A percentile compares a stretch with the other conserved stretches of the same genome.
phyloP scores from a whole-genome alignment of 2,888 invertebrate species.

The Polydesmus complanatus region DNA sequence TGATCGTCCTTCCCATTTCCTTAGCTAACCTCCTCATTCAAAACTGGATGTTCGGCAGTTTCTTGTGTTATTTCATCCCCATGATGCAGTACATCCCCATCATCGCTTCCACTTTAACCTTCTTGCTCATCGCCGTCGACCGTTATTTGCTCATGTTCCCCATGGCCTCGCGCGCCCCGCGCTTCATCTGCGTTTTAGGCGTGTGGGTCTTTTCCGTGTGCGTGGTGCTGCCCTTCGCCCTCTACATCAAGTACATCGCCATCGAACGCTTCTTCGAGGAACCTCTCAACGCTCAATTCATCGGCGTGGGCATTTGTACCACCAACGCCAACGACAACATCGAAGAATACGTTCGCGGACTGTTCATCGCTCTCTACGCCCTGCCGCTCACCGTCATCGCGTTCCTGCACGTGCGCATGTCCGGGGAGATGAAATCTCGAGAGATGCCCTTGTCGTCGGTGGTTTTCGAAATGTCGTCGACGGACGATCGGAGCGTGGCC shows the following conservation, averaged over 20 bases:
- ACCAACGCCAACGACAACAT: constrained; percentile 51
- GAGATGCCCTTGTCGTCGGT: constrained; percentile 7
- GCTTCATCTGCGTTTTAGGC: constrained; percentile 50
- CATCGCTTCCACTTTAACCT: constrained; percentile 54
- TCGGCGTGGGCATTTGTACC: constrained; percentile 47
- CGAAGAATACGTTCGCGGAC: constrained; percentile 49
- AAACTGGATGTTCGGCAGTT: constrained; percentile 58
- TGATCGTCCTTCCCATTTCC: constrained; percentile 51
- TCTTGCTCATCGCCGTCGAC: constrained; percentile 52
- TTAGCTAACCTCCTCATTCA: constrained; percentile 51
- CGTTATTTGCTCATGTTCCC: constrained; percentile 51
- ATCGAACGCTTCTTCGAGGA: constrained; percentile 47
- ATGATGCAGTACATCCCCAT: constrained; percentile 60
- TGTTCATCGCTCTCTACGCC: constrained; percentile 43
- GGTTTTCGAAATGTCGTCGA: constrained; percentile 22
- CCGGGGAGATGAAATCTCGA: constrained; percentile 8
- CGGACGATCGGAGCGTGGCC: constrained; percentile 44
- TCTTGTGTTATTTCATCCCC: constrained; percentile 55
- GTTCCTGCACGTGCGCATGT: constrained; percentile 48
- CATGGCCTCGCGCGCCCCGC: constrained; percentile 45
- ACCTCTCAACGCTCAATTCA: constrained; percentile 33
- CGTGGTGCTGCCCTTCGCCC: constrained; percentile 55
- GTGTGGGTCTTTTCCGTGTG: constrained; percentile 58
- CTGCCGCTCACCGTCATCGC: constrained; percentile 45
- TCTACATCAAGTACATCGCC: constrained; percentile 54